These are phyloP conservation scores for Vombatus ursinus DNA, from an alignment of 2,113 vertebrate genomes.

Conservation along the genomic window DNA sequence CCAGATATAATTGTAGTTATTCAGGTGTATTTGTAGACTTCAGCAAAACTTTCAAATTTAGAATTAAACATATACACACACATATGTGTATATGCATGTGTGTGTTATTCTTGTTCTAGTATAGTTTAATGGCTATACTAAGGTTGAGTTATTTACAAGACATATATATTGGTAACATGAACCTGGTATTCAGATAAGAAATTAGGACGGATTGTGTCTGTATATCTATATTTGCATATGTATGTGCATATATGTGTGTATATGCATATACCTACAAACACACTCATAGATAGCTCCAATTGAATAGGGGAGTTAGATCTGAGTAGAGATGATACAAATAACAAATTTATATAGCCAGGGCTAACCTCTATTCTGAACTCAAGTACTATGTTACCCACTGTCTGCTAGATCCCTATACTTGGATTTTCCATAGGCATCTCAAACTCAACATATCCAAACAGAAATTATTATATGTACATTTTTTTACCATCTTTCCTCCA, in stretches of 20 bases:
- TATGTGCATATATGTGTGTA: too few relatives aligned
- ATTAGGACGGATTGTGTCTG: not conserved
- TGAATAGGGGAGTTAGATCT: not conserved
- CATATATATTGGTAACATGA: not conserved
- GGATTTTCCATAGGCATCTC: not conserved
- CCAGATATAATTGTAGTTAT: not conserved
- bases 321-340: not conserved
- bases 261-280: fast-evolving
- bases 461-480: not conserved
- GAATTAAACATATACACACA: not conserved
- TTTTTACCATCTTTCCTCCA: not conserved
- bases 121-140: not conserved
- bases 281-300: not conserved
- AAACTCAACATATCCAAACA: not conserved
- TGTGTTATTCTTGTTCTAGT: not conserved
- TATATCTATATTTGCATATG: not conserved
- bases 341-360: not conserved
- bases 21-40: not conserved
- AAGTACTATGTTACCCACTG: not conserved
- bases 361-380: not conserved
- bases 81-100: not conserved
- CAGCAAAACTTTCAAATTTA: not conserved
- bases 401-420: not conserved
- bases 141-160: not conserved
- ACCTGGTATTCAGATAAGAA: not conserved